phyloP scores from a whole-genome alignment of 1,140 invertebrate genomes.

The Whitmania pigra region DNA sequence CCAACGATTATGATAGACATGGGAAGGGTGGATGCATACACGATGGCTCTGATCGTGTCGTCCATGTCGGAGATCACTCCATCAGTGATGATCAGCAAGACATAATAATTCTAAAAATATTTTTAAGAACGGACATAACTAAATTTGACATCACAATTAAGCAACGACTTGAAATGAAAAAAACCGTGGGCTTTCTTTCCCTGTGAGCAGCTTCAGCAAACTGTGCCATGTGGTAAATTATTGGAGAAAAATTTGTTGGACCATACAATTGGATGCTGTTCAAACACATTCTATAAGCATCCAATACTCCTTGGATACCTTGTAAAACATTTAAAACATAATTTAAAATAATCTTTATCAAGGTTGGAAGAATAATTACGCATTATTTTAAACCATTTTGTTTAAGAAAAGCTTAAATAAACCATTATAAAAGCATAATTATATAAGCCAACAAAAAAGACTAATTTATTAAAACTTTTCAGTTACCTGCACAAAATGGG shows the following conservation, averaged over 20 bases:
- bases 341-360: neutral
- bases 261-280: slow-evolving; percentile 41
- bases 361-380: no score
- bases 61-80: slow-evolving; percentile 41
- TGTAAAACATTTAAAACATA: slow-evolving; percentile 15
- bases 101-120: slow-evolving; percentile 42
- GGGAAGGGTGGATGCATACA: slow-evolving; percentile 37
- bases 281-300: slow-evolving; percentile 42
- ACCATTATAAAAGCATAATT: no score
- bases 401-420: no score
- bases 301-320: slow-evolving; percentile 44
- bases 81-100: slow-evolving; percentile 41
- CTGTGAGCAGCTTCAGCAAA: slow-evolving; percentile 34
- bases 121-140: neutral
- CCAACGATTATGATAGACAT: slow-evolving; percentile 42
- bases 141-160: neutral
- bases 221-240: slow-evolving; percentile 42
- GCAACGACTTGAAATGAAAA: neutral
- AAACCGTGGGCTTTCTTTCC: slow-evolving; percentile 35
- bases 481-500: slow-evolving; percentile 46
- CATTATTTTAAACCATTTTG: no score
- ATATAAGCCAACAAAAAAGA: neutral
- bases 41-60: slow-evolving; percentile 38
- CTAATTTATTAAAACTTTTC: neutral
- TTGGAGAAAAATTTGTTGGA: slow-evolving; percentile 46